Percentiles rank a stretch among this genome's conserved stretches.
These are phyloP conservation scores for Nannoperca australis DNA, from an alignment of 2,797 vertebrate species.

Conservation along the genomic window DNA sequence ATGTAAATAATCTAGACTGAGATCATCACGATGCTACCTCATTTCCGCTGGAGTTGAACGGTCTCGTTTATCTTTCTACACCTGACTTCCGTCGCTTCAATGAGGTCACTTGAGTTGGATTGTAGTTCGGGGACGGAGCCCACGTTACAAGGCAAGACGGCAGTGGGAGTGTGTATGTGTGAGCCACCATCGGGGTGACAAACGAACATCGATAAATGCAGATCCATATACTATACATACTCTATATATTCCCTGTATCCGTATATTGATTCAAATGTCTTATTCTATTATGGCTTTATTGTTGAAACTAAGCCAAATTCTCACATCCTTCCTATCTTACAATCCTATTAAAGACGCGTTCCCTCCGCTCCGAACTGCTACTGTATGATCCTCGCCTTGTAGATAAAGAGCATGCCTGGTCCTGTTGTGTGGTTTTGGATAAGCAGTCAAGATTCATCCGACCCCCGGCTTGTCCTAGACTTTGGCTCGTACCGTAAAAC, in stretches of 20 bases:
- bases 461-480: constrained; percentile 52
- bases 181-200: constrained; percentile 13
- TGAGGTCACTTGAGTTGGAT: constrained; percentile 68
- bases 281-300: constrained; percentile 53
- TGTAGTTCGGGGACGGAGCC: constrained; percentile 45
- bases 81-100: constrained; percentile 26
- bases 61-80: constrained; percentile 3
- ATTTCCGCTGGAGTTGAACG: constrained; percentile 43
- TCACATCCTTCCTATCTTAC: constrained; percentile 47
- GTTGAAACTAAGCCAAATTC: constrained; percentile 15
- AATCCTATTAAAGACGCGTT: constrained; percentile 66
- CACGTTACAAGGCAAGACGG: constrained; percentile 59
- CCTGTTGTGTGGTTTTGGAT: constrained; percentile 56
- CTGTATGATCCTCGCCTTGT: constrained; percentile 14
- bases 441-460: constrained; percentile 50
- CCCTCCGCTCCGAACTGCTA: constrained; percentile 37
- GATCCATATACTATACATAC: constrained; percentile 33
- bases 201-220: constrained; percentile 32
- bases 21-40: constrained; percentile 24
- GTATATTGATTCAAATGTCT: neutral
- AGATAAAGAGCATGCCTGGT: constrained; percentile 35
- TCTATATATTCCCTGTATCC: constrained; percentile 30
- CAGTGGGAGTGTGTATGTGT: constrained; percentile 38
- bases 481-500: constrained; percentile 32
- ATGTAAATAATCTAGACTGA: constrained; percentile 15